Evolutionary conservation across 2,113 vertebrate genomes (phyloP).

Genomic region (Rhinolophus sinicus): DNA sequence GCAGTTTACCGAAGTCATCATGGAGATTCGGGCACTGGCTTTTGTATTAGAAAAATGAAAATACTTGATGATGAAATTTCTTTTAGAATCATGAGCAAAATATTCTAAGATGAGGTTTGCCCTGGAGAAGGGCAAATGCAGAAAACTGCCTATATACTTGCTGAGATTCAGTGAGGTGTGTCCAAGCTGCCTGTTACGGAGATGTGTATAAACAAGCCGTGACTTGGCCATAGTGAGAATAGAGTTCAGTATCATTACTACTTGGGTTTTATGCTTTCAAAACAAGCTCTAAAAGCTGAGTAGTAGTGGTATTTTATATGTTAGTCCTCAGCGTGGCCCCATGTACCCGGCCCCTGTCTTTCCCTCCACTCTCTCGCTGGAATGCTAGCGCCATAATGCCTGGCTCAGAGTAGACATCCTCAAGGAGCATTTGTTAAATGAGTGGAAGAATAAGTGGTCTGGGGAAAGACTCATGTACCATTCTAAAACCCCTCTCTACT

Average conservation of each 20-base stretch:
- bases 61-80: neutral
- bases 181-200: neutral
- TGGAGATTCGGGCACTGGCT: neutral
- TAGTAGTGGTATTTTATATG: neutral
- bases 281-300: neutral
- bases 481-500: neutral
- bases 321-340: neutral
- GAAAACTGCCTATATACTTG: neutral
- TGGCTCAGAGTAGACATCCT: neutral
- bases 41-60: conserved; percentile 27
- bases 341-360: neutral
- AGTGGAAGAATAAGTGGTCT: neutral
- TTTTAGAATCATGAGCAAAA: conserved; percentile 17
- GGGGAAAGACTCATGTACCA: neutral
- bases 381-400: neutral
- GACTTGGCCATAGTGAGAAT: neutral
- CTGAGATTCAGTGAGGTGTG: neutral
- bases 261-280: neutral
- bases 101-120: conserved; percentile 13
- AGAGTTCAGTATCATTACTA: no score
- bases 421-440: neutral
- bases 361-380: neutral
- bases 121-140: neutral
- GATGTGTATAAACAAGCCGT: neutral
- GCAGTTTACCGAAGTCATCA: neutral